phyloP scores from a whole-genome alignment of 2,888 invertebrate species.

The Platypus cylindrus region DNA sequence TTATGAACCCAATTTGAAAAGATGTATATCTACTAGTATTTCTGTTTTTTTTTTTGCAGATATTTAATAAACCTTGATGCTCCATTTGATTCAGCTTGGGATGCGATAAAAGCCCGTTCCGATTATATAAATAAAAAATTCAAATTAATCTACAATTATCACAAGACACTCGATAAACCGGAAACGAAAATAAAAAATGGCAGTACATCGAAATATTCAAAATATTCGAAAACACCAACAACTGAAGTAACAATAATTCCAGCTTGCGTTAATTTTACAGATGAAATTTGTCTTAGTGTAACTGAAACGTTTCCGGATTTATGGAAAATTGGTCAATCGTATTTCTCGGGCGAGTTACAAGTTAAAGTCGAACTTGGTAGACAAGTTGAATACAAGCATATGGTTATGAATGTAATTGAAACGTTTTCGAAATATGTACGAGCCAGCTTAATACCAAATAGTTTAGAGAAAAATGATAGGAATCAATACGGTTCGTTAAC shows the following conservation, averaged over 20 bases:
- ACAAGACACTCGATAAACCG: slow-evolving; percentile 40
- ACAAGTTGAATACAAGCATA: slow-evolving; percentile 46
- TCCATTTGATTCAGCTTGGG: slow-evolving; percentile 90
- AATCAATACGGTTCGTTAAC: slow-evolving; percentile 41
- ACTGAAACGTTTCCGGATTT: slow-evolving; percentile 75
- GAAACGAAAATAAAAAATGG: slow-evolving; percentile 24
- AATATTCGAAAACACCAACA: slow-evolving; percentile 23
- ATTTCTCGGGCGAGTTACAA: slow-evolving; percentile 54
- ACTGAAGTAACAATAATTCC: slow-evolving; percentile 40
- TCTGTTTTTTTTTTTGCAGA: slow-evolving; percentile 34
- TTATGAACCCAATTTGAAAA: background rate
- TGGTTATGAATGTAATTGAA: slow-evolving; percentile 66
- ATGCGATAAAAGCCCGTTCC: slow-evolving; percentile 75
- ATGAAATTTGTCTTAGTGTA: slow-evolving; percentile 64
- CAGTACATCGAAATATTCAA: slow-evolving; percentile 28
- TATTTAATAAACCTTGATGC: slow-evolving; percentile 63
- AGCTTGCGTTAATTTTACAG: slow-evolving; percentile 55
- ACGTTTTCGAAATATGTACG: slow-evolving; percentile 62
- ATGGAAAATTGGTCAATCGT: slow-evolving; percentile 91
- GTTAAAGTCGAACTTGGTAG: slow-evolving; percentile 53
- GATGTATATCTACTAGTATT: background rate
- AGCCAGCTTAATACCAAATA: slow-evolving; percentile 55
- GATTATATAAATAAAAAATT: slow-evolving; percentile 61
- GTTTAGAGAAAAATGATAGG: slow-evolving; percentile 38
- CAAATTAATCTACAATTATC: slow-evolving; percentile 50